phyloP scores from a whole-genome alignment of 1,140 invertebrate species.

The Wiebesia pumilae region DNA sequence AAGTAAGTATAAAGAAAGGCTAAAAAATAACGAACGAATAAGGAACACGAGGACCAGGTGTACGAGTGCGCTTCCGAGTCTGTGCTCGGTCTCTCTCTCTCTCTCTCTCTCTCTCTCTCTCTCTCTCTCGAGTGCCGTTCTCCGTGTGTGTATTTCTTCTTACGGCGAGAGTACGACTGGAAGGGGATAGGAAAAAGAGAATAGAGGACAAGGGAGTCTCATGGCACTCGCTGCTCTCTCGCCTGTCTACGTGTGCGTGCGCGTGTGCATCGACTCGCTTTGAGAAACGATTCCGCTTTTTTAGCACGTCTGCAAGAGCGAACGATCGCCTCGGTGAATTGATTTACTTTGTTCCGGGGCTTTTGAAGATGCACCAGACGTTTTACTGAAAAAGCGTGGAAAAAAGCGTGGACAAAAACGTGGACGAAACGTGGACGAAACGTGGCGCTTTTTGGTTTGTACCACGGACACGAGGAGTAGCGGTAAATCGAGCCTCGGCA shows the following conservation, averaged over 20 bases:
- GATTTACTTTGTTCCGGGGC: constrained; percentile 3
- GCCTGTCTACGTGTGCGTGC: too few species aligned
- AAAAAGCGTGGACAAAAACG: constrained; percentile 9
- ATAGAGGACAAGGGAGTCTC: constrained; percentile 14
- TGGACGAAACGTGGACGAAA: constrained; percentile 17
- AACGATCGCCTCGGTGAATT: constrained; percentile 28
- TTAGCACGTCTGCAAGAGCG: neutral
- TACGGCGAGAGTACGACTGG: neutral
- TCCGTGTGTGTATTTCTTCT: neutral
- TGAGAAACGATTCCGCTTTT: constrained; percentile 23
- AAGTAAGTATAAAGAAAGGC: neutral
- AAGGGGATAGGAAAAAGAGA: neutral
- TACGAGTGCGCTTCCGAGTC: constrained; percentile 14
- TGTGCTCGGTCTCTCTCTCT: neutral
- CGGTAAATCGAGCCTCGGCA: neutral
- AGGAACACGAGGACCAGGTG: neutral
- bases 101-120: too few species aligned
- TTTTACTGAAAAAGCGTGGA: too few species aligned
- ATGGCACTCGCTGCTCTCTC: neutral
- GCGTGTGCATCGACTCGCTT: neutral
- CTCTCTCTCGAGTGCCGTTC: constrained; percentile 1
- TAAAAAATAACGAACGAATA: neutral
- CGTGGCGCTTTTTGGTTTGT: constrained; percentile 11
- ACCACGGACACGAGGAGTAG: neutral
- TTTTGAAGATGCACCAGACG: neutral